These are phyloP conservation scores for Trachymyrmex cornetzi DNA, from an alignment of 1,140 invertebrate genomes.

Conservation along the genomic window DNA sequence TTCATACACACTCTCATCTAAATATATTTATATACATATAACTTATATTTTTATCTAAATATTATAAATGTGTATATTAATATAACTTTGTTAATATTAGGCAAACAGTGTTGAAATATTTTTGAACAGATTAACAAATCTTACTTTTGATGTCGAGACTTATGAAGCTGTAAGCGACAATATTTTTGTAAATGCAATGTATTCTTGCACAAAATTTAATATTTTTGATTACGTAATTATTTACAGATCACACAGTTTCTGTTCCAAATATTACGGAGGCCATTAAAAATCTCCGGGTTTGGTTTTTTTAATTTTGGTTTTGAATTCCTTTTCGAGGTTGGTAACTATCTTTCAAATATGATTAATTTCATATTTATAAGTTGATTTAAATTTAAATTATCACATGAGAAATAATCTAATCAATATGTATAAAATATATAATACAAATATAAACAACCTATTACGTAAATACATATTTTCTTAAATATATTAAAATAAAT, in stretches of 20 bases:
- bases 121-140: conserved; percentile 10
- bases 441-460: not conserved
- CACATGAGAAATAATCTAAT: not conserved
- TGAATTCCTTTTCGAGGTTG: conserved; percentile 8
- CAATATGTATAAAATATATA: not conserved
- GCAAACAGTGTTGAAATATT: not conserved
- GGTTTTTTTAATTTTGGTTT: conserved; percentile 41
- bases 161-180: conserved; percentile 1
- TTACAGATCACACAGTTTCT: conserved; percentile 51
- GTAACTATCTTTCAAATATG: not conserved
- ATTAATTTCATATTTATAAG: not conserved
- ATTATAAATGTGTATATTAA: not conserved
- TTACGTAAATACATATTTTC: not conserved
- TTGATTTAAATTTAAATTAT: not conserved
- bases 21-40: not conserved
- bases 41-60: conserved; percentile 14
- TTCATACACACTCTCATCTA: too few relatives aligned
- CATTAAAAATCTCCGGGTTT: conserved; percentile 16
- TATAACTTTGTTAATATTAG: conserved; percentile 7
- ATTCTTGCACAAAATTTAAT: not conserved
- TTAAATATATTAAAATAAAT: not conserved
- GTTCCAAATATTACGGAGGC: not conserved
- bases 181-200: not conserved
- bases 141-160: not conserved
- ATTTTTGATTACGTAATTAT: conserved; percentile 14